These are phyloP conservation scores for Cettia cetti DNA, from an alignment of 2,113 vertebrate species.

Conservation along the genomic window DNA sequence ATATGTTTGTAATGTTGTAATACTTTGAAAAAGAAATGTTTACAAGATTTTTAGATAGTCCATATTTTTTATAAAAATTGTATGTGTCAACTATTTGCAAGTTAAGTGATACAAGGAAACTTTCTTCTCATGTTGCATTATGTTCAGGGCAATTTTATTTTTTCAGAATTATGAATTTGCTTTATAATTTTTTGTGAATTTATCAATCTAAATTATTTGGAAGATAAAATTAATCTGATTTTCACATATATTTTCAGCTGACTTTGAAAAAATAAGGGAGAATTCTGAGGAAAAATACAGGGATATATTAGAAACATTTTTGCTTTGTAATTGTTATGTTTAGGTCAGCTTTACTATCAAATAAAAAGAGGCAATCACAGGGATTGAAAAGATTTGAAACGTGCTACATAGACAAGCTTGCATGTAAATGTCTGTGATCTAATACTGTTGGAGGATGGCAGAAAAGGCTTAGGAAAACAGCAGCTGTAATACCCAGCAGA, in stretches of 20 bases:
- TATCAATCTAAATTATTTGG: not conserved
- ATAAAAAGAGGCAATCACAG: not conserved
- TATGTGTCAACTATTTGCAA: not conserved
- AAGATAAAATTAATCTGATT: not conserved
- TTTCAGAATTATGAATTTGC: not conserved
- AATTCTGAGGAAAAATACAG: not conserved
- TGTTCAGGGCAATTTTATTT: not conserved
- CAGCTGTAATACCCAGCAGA: not conserved
- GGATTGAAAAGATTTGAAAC: not conserved
- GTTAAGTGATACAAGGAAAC: not conserved
- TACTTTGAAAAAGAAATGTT: not conserved
- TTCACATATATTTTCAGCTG: slow-evolving; percentile 5
- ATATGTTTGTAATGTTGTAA: not conserved
- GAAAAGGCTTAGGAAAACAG: not conserved
- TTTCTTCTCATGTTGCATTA: not conserved
- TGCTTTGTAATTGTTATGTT: not conserved
- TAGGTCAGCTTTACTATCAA: not conserved
- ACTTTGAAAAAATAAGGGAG: not conserved
- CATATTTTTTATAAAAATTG: not conserved
- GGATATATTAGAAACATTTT: not conserved
- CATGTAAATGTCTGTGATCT: not conserved
- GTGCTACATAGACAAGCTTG: not conserved
- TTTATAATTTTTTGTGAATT: not conserved
- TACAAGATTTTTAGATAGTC: not conserved
- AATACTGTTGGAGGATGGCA: not conserved